Evolutionary conservation across 2,888 invertebrate species (phyloP).

Genomic region (Enchytraeus crypticus): DNA sequence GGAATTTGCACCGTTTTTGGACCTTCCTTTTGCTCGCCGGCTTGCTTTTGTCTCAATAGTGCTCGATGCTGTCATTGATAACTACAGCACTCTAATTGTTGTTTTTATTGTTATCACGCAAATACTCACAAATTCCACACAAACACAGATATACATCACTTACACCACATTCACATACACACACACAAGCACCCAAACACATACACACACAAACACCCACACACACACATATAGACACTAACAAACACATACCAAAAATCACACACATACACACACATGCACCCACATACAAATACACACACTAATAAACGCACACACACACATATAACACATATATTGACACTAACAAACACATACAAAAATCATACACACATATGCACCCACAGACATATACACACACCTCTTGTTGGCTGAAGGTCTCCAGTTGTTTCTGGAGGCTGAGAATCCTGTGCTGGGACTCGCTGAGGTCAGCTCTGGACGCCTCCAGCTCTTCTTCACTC

Average conservation of each 20-base stretch:
- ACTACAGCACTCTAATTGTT: too few relatives aligned
- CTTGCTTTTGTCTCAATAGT: too few relatives aligned
- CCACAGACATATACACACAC: not conserved
- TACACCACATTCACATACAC: not conserved
- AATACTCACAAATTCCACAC: too few relatives aligned
- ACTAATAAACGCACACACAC: not conserved
- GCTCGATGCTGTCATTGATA: too few relatives aligned
- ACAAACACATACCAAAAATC: not conserved
- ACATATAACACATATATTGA: not conserved
- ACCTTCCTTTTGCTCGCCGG: too few relatives aligned
- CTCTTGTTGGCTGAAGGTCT: constrained; percentile 22
- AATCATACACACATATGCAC: not conserved
- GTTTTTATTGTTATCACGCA: too few relatives aligned
- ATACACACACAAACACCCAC: not conserved
- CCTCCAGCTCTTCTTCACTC: constrained; percentile 63
- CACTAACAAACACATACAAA: not conserved
- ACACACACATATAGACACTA: not conserved
- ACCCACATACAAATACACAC: not conserved
- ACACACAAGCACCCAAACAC: not conserved
- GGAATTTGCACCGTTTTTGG: too few relatives aligned
- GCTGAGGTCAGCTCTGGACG: constrained; percentile 52
- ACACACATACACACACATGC: not conserved
- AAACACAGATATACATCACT: too few relatives aligned
- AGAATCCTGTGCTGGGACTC: constrained; percentile 42
- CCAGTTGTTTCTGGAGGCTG: constrained; percentile 43